Conservation (phyloP, 2,797 vertebrate genomes). For the Gephyroberyx darwinii region DNA sequence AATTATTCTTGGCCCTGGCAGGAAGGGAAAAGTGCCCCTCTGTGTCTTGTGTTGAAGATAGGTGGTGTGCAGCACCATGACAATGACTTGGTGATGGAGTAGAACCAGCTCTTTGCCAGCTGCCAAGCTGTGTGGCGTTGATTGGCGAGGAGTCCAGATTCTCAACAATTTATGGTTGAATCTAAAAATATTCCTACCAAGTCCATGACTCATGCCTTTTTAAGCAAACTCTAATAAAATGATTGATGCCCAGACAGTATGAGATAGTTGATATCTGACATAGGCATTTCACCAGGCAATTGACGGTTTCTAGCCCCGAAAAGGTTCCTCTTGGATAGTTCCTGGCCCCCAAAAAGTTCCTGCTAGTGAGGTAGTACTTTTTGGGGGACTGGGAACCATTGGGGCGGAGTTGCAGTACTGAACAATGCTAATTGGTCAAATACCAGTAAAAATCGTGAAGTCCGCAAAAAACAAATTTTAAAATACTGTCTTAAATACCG, state of each 20-base stretch:
- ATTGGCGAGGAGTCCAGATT: conserved; percentile 48
- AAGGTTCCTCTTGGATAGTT: too few relatives aligned
- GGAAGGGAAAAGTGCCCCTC: conserved; percentile 44
- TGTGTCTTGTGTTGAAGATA: conserved; percentile 45
- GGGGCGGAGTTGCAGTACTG: too few relatives aligned
- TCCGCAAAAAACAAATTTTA: too few relatives aligned
- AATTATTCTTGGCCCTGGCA: conserved; percentile 69
- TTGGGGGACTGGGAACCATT: too few relatives aligned
- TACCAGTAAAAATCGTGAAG: too few relatives aligned
- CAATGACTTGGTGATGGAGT: conserved; percentile 50
- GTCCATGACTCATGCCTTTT: conserved; percentile 18
- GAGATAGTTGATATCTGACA: conserved; percentile 27
- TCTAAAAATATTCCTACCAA: conserved; percentile 39
- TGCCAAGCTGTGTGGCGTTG: conserved; percentile 55
- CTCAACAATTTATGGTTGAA: conserved; percentile 40
- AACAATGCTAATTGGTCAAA: too few relatives aligned
- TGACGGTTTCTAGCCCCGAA: too few relatives aligned
- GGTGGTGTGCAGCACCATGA: conserved; percentile 62
- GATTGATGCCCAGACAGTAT: conserved; percentile 28
- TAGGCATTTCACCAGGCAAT: conserved; percentile 22
- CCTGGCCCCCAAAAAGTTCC: too few relatives aligned
- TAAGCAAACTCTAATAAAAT: conserved; percentile 21
- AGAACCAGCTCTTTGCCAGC: conserved; percentile 51
- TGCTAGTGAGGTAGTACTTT: too few relatives aligned
- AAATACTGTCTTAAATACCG: too few relatives aligned